These are phyloP conservation scores for Palloptera scutellata DNA, from an alignment of 2,888 invertebrate species.

Conservation along the genomic window DNA sequence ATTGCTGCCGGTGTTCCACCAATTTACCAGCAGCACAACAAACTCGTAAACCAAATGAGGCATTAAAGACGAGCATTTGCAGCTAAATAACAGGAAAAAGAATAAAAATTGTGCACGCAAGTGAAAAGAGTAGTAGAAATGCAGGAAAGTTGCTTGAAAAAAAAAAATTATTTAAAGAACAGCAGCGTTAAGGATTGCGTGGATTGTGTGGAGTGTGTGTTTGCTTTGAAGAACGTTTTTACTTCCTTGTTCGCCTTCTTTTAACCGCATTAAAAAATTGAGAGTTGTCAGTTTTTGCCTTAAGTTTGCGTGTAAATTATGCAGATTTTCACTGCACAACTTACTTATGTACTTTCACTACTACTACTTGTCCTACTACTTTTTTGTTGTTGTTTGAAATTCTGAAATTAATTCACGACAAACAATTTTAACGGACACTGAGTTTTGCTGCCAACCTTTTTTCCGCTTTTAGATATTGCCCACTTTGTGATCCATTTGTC, in stretches of 20 bases:
- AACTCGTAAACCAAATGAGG: constrained; percentile 26
- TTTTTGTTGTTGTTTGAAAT: constrained; percentile 34
- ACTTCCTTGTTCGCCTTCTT: not conserved
- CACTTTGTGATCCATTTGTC: constrained; percentile 24
- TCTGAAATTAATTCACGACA: constrained; percentile 51
- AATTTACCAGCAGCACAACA: constrained; percentile 11
- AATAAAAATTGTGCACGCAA: constrained; percentile 25
- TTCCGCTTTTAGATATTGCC: constrained; percentile 25
- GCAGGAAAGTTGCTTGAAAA: not conserved
- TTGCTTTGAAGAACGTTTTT: constrained; percentile 1
- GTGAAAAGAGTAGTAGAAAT: constrained; percentile 6
- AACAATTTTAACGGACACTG: constrained; percentile 53
- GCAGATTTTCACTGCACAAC: constrained; percentile 11
- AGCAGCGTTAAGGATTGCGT: no score
- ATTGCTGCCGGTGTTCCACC: constrained; percentile 11
- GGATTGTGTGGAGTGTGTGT: no score
- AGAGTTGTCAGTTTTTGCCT: not conserved
- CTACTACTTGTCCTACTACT: constrained; percentile 22
- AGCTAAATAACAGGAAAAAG: constrained; percentile 27
- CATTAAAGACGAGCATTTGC: constrained; percentile 10
- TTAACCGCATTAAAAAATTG: not conserved
- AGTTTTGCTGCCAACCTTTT: constrained; percentile 39
- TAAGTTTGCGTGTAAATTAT: constrained; percentile 17
- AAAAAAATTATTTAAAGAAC: not conserved
- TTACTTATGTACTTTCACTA: no score